A percentile compares a stretch with the other conserved stretches of the same genome.
These are phyloP conservation scores for Copsychus sechellarum DNA, from an alignment of 2,113 vertebrate genomes.

Conservation along the genomic window DNA sequence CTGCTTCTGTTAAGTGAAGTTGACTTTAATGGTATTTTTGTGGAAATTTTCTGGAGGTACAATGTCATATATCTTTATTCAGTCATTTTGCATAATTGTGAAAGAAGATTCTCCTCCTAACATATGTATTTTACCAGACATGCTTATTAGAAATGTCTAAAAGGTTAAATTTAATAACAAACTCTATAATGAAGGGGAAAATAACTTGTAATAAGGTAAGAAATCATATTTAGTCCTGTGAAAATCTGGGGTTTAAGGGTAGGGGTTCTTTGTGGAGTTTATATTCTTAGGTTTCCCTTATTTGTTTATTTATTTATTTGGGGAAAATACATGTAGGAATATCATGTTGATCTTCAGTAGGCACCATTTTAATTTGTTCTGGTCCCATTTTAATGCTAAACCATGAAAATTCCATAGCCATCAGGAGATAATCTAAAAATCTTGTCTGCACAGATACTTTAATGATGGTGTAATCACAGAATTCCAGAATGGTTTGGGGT, in stretches of 20 bases:
- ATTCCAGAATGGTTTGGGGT: neutral
- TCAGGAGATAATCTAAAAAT: neutral
- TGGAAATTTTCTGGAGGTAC: neutral
- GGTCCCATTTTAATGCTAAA: neutral
- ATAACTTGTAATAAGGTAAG: slow-evolving; percentile 10
- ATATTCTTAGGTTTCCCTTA: neutral
- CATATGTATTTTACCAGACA: neutral
- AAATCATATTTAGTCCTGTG: neutral
- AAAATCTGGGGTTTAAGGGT: neutral
- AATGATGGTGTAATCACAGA: neutral
- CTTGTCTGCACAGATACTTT: neutral
- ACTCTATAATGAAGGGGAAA: neutral
- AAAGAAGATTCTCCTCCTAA: neutral
- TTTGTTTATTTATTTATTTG: neutral
- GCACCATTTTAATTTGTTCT: neutral
- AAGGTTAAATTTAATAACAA: neutral
- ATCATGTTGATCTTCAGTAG: neutral
- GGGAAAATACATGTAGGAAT: neutral
- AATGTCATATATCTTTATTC: neutral
- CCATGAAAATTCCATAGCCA: neutral
- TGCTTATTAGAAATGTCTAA: neutral
- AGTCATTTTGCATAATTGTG: neutral
- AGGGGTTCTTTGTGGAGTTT: neutral
- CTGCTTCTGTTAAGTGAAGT: neutral
- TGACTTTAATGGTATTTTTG: neutral